Evolutionary conservation across 2,888 invertebrate genomes (phyloP).

Genomic region (Uloborus plumipes): DNA sequence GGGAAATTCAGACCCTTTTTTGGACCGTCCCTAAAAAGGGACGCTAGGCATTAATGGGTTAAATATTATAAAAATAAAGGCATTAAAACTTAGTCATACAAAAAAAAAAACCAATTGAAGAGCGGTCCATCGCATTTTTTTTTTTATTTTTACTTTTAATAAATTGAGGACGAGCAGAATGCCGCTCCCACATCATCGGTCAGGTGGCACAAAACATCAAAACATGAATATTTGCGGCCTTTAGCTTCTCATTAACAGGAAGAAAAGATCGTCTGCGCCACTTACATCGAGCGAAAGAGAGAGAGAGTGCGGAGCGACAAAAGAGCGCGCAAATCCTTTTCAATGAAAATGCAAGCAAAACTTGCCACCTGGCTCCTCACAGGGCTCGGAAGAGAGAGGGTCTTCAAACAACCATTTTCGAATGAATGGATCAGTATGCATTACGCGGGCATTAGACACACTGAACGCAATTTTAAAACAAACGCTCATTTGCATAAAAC

Average conservation of each 20-base stretch:
- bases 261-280: constrained; percentile 18
- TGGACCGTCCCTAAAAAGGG: too few species aligned
- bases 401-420: constrained; percentile 64
- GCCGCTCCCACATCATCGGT: not conserved
- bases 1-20: too few species aligned
- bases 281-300: constrained; percentile 4
- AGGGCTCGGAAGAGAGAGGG: constrained; percentile 5
- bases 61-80: too few species aligned
- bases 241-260: constrained; percentile 52
- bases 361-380: constrained; percentile 50
- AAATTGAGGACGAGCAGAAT: too few species aligned
- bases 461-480: constrained; percentile 62
- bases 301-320: constrained; percentile 25
- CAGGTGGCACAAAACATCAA: constrained; percentile 53
- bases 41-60: too few species aligned
- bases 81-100: too few species aligned
- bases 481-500: constrained; percentile 65
- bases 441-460: constrained; percentile 61
- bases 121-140: constrained; percentile 42
- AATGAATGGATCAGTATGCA: constrained; percentile 65
- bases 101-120: not conserved
- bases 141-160: not conserved
- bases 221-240: constrained; percentile 47
- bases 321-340: constrained; percentile 30
- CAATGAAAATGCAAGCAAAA: constrained; percentile 61